Evolutionary conservation across 1,140 invertebrate species (phyloP), one percentile per base, ranked within the genome.

Genomic region (Scaptomyza graminum): DNA sequence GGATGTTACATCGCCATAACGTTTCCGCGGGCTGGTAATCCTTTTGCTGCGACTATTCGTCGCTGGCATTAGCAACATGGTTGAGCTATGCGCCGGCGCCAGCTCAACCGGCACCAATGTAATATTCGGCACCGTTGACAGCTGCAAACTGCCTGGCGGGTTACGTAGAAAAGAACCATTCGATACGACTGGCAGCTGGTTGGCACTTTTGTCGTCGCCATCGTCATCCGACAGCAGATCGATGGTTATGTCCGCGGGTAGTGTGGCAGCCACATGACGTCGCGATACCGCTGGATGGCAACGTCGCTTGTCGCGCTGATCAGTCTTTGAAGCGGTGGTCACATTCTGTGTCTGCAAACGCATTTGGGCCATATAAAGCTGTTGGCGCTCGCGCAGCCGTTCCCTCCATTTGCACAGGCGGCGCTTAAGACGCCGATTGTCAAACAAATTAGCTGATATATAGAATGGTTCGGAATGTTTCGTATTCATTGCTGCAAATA

Each of bases 401-500:
- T 90, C 84, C 63, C 74, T 79, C 85, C 85, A 91, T 39, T 74
- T 76, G 59, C 56, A 62, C 47, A 87, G 67, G 25, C 80, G 87
- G 18, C 72, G 66, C 46, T 84, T 84, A 4, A 91, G 70, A 22
- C 90, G 90, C 63, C 84, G 66, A 57, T 90, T 91, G 47, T 88
- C 79, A 41, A 91, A 91, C 50, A 90, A 62, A 47, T 61, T 67
- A 9, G 79, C 60, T 37, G 89, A 90, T 51, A 91, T 85, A 57
- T 85, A 84, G 65, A 91, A 90, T 64, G 82, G 82, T 74, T 80
- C 79, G 90, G 90, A 91, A 91, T 91, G 90, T 90, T 80, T 87
- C 47, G 82, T 80, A 73, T 83, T 88, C 83, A 88, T 87, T 59
- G 60, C 79, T 76, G 55, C 9, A 46, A 49, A 44, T 18, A 39